These are phyloP conservation scores for Heterodera schachtii DNA, from an alignment of 1,140 invertebrate species.

Conservation along the genomic window DNA sequence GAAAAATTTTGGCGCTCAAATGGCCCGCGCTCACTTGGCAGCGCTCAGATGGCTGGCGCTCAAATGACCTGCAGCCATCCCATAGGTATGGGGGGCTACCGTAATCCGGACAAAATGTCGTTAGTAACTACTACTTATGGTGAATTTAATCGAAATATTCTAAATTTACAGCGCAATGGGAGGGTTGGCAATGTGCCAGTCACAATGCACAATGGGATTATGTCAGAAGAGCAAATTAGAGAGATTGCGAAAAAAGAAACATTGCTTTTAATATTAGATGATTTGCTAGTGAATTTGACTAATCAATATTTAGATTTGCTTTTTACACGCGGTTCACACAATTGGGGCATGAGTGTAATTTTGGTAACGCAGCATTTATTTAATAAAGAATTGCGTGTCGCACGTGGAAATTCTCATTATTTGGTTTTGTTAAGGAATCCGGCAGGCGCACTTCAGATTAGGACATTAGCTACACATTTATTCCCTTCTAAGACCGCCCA, in stretches of 20 bases:
- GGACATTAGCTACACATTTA: slow-evolving; percentile 33
- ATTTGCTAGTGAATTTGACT: slow-evolving; percentile 21
- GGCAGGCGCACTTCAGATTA: slow-evolving; percentile 29
- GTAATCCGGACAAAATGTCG: too few relatives aligned
- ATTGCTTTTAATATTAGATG: slow-evolving; percentile 32
- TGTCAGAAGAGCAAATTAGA: slow-evolving; percentile 12
- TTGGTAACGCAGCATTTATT: too few relatives aligned
- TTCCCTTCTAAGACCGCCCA: slow-evolving; percentile 31
- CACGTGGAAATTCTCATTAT: slow-evolving; percentile 43
- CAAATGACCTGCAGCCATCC: too few relatives aligned
- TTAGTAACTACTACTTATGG: too few relatives aligned
- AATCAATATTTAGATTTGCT: slow-evolving; percentile 33
- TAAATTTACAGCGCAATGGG: slow-evolving; percentile 16
- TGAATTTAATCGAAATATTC: slow-evolving; percentile 28
- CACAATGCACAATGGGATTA: slow-evolving; percentile 28
- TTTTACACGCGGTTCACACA: slow-evolving; percentile 4
- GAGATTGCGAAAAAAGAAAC: slow-evolving; percentile 9
- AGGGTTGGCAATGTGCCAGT: neutral
- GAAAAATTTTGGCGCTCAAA: too few relatives aligned
- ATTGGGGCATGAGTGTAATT: too few relatives aligned
- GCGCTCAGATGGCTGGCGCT: too few relatives aligned
- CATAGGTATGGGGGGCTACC: too few relatives aligned
- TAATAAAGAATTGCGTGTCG: slow-evolving; percentile 25
- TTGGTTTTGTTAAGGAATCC: slow-evolving; percentile 42
- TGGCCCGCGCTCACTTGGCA: too few relatives aligned